phyloP scores from a whole-genome alignment of 2,888 invertebrate genomes.

The Sphaerophoria taeniata region DNA sequence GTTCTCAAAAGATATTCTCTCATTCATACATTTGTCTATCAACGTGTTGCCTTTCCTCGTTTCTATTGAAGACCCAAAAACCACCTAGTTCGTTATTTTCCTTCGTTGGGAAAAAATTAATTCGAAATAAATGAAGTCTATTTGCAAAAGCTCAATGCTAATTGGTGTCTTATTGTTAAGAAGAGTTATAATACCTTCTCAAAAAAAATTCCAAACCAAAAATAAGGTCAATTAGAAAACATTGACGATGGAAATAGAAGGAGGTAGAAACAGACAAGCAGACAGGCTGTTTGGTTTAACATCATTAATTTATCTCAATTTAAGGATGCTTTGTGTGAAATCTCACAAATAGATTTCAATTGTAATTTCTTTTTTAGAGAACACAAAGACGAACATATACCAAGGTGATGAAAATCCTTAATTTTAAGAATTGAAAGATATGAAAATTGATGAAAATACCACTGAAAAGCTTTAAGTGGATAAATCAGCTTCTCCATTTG shows the following conservation, averaged over 20 bases:
- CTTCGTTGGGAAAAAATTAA: neutral
- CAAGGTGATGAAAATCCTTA: too few relatives aligned
- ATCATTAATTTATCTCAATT: conserved; percentile 8
- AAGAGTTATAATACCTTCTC: neutral
- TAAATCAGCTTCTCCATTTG: too few relatives aligned
- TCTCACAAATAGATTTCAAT: too few relatives aligned
- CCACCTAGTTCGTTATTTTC: neutral
- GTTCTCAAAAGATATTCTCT: neutral
- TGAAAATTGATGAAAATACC: neutral
- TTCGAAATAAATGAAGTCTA: neutral
- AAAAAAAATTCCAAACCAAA: too few relatives aligned
- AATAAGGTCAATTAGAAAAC: neutral
- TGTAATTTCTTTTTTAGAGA: too few relatives aligned
- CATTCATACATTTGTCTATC: too few relatives aligned
- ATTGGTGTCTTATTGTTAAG: conserved; percentile 15
- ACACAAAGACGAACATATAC: too few relatives aligned
- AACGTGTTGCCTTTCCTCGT: neutral
- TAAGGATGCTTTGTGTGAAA: neutral
- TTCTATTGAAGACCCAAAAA: neutral
- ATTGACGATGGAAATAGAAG: too few relatives aligned
- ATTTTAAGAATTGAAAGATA: neutral
- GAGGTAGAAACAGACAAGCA: neutral
- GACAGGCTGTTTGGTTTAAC: neutral
- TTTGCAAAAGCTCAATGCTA: conserved; percentile 8
- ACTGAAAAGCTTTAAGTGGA: too few relatives aligned